A percentile compares a stretch with the other conserved stretches of the same genome.
Evolutionary conservation across 2,797 vertebrate species (phyloP).

Genomic region (Enteromius mattozi): DNA sequence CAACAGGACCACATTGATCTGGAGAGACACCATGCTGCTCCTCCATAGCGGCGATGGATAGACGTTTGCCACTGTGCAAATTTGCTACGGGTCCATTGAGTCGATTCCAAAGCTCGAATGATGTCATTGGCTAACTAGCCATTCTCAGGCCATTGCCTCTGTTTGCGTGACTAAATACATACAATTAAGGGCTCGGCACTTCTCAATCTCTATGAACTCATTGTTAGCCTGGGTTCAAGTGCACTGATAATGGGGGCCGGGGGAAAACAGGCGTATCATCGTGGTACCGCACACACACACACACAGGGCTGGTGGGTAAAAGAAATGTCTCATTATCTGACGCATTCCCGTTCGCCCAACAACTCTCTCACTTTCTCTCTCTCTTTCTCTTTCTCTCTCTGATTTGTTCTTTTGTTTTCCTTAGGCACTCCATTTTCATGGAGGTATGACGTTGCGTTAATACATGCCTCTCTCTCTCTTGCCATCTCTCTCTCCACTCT

Average conservation of each 20-base stretch:
- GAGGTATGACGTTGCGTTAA: conserved; percentile 63
- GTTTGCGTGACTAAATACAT: conserved; percentile 99
- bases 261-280: conserved; percentile 89
- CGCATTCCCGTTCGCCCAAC: conserved; percentile 77
- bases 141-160: conserved; percentile 98
- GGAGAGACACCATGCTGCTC: conserved; percentile 36
- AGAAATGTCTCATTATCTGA: conserved; percentile 91
- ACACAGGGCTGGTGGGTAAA: conserved; percentile 85
- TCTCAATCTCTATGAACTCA: conserved; percentile 98
- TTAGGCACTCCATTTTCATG: conserved; percentile 67
- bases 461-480: conserved; percentile 49
- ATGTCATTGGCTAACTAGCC: conserved; percentile 97
- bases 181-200: conserved; percentile 98
- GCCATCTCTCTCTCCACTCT: conserved; percentile 49
- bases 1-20: conserved; percentile 42
- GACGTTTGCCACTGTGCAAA: conserved; percentile 78
- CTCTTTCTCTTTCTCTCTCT: conserved; percentile 59
- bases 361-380: conserved; percentile 68
- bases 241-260: conserved; percentile 96
- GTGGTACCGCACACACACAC: conserved; percentile 74
- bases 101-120: conserved; percentile 89
- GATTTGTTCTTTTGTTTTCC: conserved; percentile 60
- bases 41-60: conserved; percentile 61
- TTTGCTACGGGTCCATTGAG: conserved; percentile 89
- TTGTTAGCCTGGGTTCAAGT: conserved; percentile 99